Conservation (phyloP, 1,140 invertebrate species). For the Kradibia gibbosae region DNA sequence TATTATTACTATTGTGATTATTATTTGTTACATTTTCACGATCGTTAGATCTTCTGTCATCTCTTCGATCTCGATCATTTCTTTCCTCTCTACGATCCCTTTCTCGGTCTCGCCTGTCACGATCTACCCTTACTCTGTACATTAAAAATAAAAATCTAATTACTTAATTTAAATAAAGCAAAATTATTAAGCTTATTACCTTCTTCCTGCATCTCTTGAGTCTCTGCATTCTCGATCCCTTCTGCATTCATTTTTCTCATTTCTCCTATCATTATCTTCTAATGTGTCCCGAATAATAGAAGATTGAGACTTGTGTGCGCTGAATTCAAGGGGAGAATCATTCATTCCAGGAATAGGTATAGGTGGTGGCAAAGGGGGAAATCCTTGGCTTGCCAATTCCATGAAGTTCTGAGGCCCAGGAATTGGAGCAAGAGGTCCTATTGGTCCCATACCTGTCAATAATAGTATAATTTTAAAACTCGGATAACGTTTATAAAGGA, state of each 20-base stretch:
- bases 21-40: conserved; percentile 57
- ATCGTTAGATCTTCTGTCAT: conserved; percentile 63
- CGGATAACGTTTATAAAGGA: too few relatives aligned
- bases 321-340: conserved; percentile 80
- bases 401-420: conserved; percentile 70
- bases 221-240: conserved; percentile 66
- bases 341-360: conserved; percentile 76
- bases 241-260: conserved; percentile 68
- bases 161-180: not conserved
- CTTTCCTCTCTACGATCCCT: conserved; percentile 69
- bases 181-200: conserved; percentile 50
- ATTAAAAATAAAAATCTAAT: conserved; percentile 5
- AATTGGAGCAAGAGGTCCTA: conserved; percentile 68
- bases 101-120: conserved; percentile 68
- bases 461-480: not conserved
- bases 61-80: conserved; percentile 64
- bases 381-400: conserved; percentile 70
- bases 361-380: conserved; percentile 67
- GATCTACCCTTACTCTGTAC: conserved; percentile 63
- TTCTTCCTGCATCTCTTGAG: conserved; percentile 62
- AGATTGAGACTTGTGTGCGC: conserved; percentile 78
- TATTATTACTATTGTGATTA: conserved; percentile 60
- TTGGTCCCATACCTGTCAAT: conserved; percentile 66
- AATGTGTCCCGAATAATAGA: conserved; percentile 71
- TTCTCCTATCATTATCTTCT: conserved; percentile 71